phyloP scores from a whole-genome alignment of 2,888 invertebrate genomes.

The Pseudoips prasinana region DNA sequence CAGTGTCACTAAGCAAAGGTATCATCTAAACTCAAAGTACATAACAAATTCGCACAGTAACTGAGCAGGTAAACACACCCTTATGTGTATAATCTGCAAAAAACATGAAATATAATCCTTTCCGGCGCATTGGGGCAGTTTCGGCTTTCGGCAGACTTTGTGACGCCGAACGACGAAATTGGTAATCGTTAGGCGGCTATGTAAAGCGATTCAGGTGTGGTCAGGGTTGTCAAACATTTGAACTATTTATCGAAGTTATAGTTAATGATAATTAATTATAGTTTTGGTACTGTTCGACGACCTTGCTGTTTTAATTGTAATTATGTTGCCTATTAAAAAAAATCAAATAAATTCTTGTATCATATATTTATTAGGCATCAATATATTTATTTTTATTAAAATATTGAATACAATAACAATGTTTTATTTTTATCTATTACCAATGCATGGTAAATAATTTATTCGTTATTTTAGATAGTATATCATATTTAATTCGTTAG shows the following conservation, averaged over 20 bases:
- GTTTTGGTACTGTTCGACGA: neutral
- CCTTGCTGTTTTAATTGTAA: no score
- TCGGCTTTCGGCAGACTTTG: conserved; percentile 73
- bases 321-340: no score
- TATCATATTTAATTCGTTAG: no score
- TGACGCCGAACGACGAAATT: conserved; percentile 62
- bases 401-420: no score
- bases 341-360: no score
- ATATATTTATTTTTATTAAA: no score
- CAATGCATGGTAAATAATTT: no score
- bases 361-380: no score
- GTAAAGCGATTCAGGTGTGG: conserved; percentile 48
- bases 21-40: no score
- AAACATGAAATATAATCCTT: conserved; percentile 67
- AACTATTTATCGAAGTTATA: neutral
- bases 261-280: neutral
- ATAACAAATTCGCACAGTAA: conserved; percentile 25
- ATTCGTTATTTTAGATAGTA: no score
- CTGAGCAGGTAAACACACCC: conserved; percentile 53
- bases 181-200: conserved; percentile 59
- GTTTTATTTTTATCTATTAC: no score
- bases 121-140: conserved; percentile 54
- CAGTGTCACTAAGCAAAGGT: no score
- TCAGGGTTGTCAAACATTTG: conserved; percentile 49
- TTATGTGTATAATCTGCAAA: conserved; percentile 65